Conservation (phyloP, 2,113 vertebrate genomes). For the Pterophyllum scalare region DNA sequence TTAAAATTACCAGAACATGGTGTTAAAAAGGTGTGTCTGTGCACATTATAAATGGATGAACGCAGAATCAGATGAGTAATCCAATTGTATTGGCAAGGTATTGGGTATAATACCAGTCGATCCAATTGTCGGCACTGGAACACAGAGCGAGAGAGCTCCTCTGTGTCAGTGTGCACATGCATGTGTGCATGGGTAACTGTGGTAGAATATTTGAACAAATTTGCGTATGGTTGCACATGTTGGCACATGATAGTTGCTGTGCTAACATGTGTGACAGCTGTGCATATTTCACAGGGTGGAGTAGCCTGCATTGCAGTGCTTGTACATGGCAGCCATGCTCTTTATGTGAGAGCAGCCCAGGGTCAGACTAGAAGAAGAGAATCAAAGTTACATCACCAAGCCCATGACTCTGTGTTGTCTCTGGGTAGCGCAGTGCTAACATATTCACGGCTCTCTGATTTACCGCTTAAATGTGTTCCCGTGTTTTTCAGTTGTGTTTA, state of each 20-base stretch:
- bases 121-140: constrained; percentile 56
- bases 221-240: constrained; percentile 5
- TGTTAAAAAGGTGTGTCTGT: constrained; percentile 16
- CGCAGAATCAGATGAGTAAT: constrained; percentile 59
- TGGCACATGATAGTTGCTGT: constrained; percentile 29
- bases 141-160: constrained; percentile 17
- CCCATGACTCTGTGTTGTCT: constrained; percentile 9
- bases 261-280: constrained; percentile 60
- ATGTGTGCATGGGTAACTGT: background rate
- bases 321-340: constrained; percentile 51
- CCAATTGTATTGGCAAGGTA: constrained; percentile 59
- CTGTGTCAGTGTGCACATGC: background rate
- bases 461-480: background rate
- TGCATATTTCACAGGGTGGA: constrained; percentile 69
- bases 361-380: constrained; percentile 52
- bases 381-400: constrained; percentile 34
- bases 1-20: constrained; percentile 26
- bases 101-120: constrained; percentile 63
- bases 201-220: constrained; percentile 20
- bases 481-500: constrained; percentile 1
- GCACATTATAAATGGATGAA: constrained; percentile 50
- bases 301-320: constrained; percentile 73
- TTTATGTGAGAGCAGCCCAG: constrained; percentile 47
- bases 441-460: background rate
- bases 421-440: background rate